Base-by-base conservation (phyloP, 2,888 invertebrate species). In the Caenorhabditis angaria region DNA sequence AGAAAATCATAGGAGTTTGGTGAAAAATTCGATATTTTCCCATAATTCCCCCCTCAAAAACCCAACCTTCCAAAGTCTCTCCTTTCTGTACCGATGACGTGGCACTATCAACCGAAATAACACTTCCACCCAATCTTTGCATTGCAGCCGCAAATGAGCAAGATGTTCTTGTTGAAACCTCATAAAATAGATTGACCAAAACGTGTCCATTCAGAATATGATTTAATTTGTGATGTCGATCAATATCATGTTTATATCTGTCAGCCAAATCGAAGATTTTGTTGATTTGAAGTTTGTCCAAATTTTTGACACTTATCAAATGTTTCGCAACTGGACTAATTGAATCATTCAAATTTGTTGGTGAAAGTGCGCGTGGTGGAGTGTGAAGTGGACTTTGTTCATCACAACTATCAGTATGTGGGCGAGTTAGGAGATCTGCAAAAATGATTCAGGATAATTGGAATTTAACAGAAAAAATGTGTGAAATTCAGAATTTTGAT, bases 61-160 rank as follows among this genome's bases (percentile, higher is more conserved):
- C n/a, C n/a, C n/a, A n/a, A n/a, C n/a, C n/a, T 90, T 95, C 94
- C 48, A 99, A 90, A 1, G 94, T 92, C 90, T 99, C 99, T 20
- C 99, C 99, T 89, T 99, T 99, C 87, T 94, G 93, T 20, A 93
- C 94, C 0, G 97, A 97, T 0, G 97, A 97, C 2, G 79, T 65
- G 35, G 73, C 60, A 1, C 71, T 73, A 87, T 97, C 94, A 89
- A 97, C 93, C 86, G 93, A 91, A 82, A 96, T 92, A 0, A 97
- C 95, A 27, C 92, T 91, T 0, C 97, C 99, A 8, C 99, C 99
- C 5, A 99, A 91, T 76, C 97, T 91, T 88, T 94, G 93, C 95
- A 97, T 97, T 0, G 99, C 99, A 0, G 94, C 94, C 0, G 94
- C 91, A 90, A 99, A 99, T 88, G 97, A 97, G 88, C 94, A 94